Evolutionary conservation across 2,113 vertebrate species (phyloP).

Genomic region (Mesembrinibis cayennensis): DNA sequence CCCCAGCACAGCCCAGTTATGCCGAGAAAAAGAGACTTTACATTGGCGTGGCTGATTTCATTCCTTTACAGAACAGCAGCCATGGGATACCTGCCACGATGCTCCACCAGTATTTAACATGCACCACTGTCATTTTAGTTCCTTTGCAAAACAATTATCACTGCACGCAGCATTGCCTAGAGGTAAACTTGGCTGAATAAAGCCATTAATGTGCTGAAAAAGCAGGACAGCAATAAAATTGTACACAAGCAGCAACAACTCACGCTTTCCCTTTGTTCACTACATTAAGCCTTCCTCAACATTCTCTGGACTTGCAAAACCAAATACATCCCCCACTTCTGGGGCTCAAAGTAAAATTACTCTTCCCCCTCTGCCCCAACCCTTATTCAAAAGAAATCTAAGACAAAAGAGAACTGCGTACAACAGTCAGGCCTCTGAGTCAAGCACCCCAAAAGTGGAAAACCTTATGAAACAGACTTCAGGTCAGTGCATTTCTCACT

Average conservation of each 20-base stretch:
- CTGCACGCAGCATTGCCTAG: background rate
- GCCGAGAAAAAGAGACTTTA: background rate
- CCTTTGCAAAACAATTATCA: background rate
- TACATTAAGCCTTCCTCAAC: background rate
- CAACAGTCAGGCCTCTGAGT: background rate
- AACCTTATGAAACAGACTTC: background rate
- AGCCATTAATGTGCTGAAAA: background rate
- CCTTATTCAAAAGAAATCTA: background rate
- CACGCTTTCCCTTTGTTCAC: background rate
- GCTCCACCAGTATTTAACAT: background rate
- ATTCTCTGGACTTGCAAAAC: background rate
- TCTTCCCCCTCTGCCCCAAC: background rate
- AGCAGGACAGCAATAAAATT: background rate
- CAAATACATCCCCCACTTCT: background rate
- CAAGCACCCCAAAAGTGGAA: background rate
- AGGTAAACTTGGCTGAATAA: background rate
- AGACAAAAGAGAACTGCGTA: rapidly evolving
- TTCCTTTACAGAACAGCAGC: background rate
- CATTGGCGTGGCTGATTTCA: background rate
- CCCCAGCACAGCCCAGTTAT: rapidly evolving
- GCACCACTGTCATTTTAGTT: background rate
- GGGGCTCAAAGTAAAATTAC: background rate
- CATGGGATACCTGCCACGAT: background rate
- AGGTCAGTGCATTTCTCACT: background rate
- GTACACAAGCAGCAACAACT: background rate